These are phyloP conservation scores for Tetragnatha montana DNA, from an alignment of 2,888 invertebrate genomes.

Conservation along the genomic window DNA sequence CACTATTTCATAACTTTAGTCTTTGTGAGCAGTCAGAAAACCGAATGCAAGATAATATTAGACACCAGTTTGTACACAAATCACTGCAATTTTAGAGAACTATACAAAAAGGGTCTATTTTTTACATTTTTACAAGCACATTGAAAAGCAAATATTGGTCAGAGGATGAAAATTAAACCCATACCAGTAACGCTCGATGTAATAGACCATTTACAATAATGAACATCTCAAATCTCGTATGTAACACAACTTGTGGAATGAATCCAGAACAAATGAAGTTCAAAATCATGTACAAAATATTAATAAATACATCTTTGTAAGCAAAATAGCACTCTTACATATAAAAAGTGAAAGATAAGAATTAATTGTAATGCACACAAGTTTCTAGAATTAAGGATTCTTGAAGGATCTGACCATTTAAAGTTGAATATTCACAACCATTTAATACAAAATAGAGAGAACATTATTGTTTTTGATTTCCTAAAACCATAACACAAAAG, in stretches of 20 bases:
- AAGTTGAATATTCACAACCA: constrained; percentile 39
- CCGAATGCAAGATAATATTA: constrained; percentile 33
- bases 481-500: constrained; percentile 11
- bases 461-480: not conserved
- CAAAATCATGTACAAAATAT: not conserved
- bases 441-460: constrained; percentile 17
- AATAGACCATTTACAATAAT: constrained; percentile 5
- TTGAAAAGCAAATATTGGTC: constrained; percentile 49
- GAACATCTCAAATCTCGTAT: not conserved
- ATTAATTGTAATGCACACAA: not conserved
- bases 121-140: constrained; percentile 61
- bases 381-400: not conserved
- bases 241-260: not conserved
- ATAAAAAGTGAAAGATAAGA: not conserved
- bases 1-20: constrained; percentile 47
- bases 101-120: constrained; percentile 56
- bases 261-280: constrained; percentile 17
- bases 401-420: constrained; percentile 12
- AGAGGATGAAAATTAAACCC: constrained; percentile 14
- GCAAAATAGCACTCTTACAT: not conserved
- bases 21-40: constrained; percentile 44
- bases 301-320: constrained; percentile 14
- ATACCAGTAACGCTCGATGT: constrained; percentile 58
- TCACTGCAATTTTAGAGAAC: constrained; percentile 51
- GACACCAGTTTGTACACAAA: constrained; percentile 56